Conservation (phyloP, 2,888 invertebrate genomes). For the Cepaea hortensis region DNA sequence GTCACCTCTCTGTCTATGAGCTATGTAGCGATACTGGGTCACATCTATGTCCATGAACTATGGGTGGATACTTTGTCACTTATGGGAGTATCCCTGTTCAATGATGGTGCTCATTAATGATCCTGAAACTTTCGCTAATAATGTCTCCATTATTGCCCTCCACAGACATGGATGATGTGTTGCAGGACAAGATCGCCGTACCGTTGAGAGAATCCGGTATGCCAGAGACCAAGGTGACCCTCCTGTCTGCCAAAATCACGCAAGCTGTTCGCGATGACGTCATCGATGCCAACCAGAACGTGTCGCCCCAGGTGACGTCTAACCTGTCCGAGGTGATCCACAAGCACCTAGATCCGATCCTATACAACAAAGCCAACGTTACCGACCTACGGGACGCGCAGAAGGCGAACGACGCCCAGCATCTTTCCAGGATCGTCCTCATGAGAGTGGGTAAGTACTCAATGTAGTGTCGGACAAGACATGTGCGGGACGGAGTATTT, state of each 20-base stretch:
- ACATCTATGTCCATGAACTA: no score
- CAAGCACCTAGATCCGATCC: conserved; percentile 53
- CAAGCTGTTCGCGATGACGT: conserved; percentile 48
- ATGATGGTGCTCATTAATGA: no score
- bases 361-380: conserved; percentile 45
- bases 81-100: no score
- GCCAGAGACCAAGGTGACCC: conserved; percentile 51
- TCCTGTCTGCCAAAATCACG: conserved; percentile 50
- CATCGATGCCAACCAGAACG: conserved; percentile 4
- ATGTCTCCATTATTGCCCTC: neutral
- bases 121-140: no score
- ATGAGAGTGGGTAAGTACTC: conserved; percentile 22
- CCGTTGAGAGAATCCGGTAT: conserved; percentile 50
- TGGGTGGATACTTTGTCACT: no score
- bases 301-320: conserved; percentile 36
- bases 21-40: no score
- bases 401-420: conserved; percentile 29
- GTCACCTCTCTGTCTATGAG: no score
- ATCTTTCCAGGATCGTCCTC: conserved; percentile 40
- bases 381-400: conserved; percentile 42
- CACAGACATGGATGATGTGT: conserved; percentile 42
- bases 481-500: no score
- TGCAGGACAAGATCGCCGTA: conserved; percentile 52
- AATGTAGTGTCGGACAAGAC: no score
- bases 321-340: conserved; percentile 48